Evolutionary conservation across 2,888 invertebrate species (phyloP).

Genomic region (Alviniconcha strummeri): DNA sequence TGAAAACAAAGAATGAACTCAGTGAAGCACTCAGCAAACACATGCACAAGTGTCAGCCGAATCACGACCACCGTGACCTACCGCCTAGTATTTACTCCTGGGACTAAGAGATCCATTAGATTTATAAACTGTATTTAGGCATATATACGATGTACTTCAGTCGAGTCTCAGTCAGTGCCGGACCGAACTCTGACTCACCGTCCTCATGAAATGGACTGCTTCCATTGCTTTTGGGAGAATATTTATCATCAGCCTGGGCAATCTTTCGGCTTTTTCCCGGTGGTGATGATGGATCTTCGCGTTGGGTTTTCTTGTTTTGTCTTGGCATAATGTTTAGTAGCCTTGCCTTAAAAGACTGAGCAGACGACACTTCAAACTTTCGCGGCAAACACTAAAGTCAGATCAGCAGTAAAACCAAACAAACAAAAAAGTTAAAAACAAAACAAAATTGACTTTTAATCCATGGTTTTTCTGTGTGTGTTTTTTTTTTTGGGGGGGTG

Average conservation of each 20-base stretch:
- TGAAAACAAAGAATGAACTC: neutral
- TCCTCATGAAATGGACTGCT: conserved; percentile 11
- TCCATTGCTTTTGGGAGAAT: conserved; percentile 16
- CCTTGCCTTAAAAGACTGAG: neutral
- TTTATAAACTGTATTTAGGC: too few relatives aligned
- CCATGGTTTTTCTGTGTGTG: neutral
- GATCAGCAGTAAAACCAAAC: neutral
- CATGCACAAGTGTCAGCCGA: neutral
- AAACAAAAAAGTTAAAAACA: too few relatives aligned
- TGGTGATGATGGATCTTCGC: conserved; percentile 9
- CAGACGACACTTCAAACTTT: neutral
- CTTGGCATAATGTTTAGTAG: neutral
- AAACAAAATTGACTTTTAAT: neutral
- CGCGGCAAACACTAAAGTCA: neutral
- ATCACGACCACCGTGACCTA: too few relatives aligned
- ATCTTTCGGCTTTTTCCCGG: neutral
- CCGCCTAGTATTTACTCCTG: neutral
- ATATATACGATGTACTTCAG: too few relatives aligned
- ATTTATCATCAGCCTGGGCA: neutral
- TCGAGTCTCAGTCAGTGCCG: too few relatives aligned
- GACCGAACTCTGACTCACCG: neutral
- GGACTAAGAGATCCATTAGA: too few relatives aligned
- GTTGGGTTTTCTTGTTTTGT: neutral
- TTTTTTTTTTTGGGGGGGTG: conserved; percentile 12
- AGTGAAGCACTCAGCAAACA: neutral